phyloP scores from a whole-genome alignment of 2,888 invertebrate genomes.

The Callyntrura sp. region DNA sequence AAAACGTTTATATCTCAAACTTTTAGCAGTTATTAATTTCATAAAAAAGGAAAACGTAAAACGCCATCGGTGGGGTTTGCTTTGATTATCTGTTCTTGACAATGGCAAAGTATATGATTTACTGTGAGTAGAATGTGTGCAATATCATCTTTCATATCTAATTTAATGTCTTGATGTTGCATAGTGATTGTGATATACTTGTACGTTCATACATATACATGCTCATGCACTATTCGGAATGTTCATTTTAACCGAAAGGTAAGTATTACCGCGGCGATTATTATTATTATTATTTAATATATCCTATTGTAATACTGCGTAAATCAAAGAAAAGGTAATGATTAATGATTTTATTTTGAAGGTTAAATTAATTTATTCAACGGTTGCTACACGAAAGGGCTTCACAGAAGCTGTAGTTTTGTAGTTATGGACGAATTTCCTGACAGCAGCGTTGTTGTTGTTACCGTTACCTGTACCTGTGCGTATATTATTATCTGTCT shows the following conservation, averaged over 20 bases:
- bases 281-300: not conserved
- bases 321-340: no score
- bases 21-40: not conserved
- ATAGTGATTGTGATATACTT: not conserved
- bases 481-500: no score
- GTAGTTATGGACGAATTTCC: no score
- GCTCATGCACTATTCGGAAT: slow-evolving; percentile 11
- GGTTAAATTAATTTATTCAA: no score
- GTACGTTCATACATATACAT: not conserved
- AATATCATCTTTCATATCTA: not conserved
- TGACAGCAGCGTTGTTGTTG: no score
- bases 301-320: no score
- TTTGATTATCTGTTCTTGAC: not conserved
- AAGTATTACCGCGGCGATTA: not conserved
- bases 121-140: not conserved
- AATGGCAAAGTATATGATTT: not conserved
- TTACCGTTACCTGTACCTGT: no score
- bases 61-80: not conserved
- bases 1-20: not conserved
- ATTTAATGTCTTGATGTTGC: not conserved
- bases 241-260: slow-evolving; percentile 5
- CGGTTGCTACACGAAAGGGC: no score
- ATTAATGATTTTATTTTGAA: no score
- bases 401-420: no score
- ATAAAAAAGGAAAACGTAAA: not conserved